Conservation (phyloP, 2,888 invertebrate species). For the Eilema depressum region DNA sequence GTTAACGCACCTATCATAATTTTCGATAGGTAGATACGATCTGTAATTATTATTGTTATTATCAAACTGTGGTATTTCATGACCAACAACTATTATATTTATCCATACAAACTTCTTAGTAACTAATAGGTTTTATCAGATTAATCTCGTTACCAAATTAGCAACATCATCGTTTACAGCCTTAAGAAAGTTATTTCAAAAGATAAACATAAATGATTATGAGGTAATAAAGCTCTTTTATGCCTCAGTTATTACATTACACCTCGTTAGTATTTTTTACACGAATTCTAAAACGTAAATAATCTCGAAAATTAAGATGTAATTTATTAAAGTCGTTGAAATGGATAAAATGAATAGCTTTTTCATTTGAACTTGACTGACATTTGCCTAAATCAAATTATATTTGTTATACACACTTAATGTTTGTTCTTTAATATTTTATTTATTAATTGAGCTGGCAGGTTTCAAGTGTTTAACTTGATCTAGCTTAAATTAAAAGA, state of each 20-base stretch:
- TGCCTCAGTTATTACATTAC: neutral
- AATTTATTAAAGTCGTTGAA: constrained; percentile 10
- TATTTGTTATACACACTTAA: constrained; percentile 1
- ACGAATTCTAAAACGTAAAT: constrained; percentile 5
- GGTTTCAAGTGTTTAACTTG: neutral
- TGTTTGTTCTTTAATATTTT: neutral
- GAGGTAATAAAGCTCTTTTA: constrained; percentile 6
- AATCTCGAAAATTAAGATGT: constrained; percentile 11
- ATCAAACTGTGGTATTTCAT: too few relatives aligned
- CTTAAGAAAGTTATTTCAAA: neutral
- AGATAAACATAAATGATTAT: neutral
- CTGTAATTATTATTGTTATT: too few relatives aligned
- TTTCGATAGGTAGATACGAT: too few relatives aligned
- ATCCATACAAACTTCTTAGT: too few relatives aligned
- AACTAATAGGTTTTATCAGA: neutral
- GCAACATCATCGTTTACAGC: neutral
- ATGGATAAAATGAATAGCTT: constrained; percentile 9
- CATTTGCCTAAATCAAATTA: constrained; percentile 2
- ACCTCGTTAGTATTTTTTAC: neutral
- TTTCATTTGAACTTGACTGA: constrained; percentile 12
- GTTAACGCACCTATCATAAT: too few relatives aligned
- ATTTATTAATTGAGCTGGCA: neutral
- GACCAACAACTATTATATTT: too few relatives aligned
- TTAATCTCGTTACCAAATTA: neutral
- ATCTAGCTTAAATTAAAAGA: neutral